Base-by-base conservation (phyloP, 1,140 invertebrate genomes). In the Cardiocondyla obscurior region DNA sequence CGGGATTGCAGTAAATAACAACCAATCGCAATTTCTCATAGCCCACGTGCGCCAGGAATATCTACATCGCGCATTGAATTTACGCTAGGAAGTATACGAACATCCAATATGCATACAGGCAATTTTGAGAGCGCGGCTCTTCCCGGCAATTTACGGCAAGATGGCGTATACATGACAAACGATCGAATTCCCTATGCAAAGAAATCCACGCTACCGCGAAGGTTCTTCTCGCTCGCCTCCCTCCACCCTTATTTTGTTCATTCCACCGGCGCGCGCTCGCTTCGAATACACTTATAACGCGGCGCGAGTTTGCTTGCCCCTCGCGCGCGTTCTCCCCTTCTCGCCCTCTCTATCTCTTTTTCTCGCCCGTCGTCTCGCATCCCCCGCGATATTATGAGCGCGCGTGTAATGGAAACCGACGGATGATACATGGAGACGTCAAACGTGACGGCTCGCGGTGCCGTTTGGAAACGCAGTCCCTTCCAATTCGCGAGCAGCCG, bases 111-210 rank as follows among this genome's bases (percentile, higher is more conserved):
- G 49, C 51, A 69, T 73, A 64, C 77, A 86, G 67, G 89, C 91
- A 93, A 92, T 93, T 92, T 90, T 88, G 85, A 90, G 72, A 91
- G 89, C 91, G 88, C 73, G 84, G 76, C 49, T 74, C 81, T 73
- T 70, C 82, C 69, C 74, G 77, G 90, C 91, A 93, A 93, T 93
- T 92, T 92, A 90, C 90, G 74, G 87, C 89, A 90, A 92, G 88
- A 92, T 90, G 91, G 89, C 91, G 90, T 93, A 90, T 93, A 91
- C 92, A 92, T 93, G 93, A 93, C 90, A 93, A 93, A 93, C 92
- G 92, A 93, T 93, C 92, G 88, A 91, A 92, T 91, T 92, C 88
- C 89, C 90, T 89, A 88, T 87, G 83, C 82, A 90, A 92, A 90
- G 90, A 90, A 93, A 93, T 92, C 86, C 90, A 81, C 70, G 65